These are phyloP conservation scores for Andrena minutula DNA, from an alignment of 2,888 invertebrate genomes.

Conservation along the genomic window DNA sequence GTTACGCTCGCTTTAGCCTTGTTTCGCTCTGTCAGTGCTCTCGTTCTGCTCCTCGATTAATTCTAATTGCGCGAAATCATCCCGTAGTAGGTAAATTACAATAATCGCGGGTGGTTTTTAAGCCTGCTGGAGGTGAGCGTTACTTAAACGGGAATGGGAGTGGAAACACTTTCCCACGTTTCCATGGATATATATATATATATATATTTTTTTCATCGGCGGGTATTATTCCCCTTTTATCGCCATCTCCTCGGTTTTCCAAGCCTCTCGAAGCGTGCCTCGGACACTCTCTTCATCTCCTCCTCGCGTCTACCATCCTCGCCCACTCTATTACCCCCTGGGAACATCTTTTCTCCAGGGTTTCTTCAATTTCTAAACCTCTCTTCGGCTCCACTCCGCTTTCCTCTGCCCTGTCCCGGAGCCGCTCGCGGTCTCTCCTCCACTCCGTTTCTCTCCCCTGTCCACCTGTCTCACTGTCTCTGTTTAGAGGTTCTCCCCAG, in stretches of 20 bases:
- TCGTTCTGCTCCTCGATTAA: not conserved
- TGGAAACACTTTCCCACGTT: not conserved
- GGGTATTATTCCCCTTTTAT: constrained; percentile 18
- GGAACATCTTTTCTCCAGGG: constrained; percentile 11
- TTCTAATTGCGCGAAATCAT: constrained; percentile 4
- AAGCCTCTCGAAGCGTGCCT: constrained; percentile 16
- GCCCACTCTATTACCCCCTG: constrained; percentile 42
- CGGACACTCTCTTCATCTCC: constrained; percentile 20
- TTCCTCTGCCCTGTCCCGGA: constrained; percentile 32
- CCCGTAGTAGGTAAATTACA: not conserved
- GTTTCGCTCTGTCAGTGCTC: not conserved
- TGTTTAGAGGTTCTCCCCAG: constrained; percentile 10
- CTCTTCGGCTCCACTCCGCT: constrained; percentile 7
- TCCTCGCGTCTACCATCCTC: constrained; percentile 1
- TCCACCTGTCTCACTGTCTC: not conserved
- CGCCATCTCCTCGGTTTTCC: constrained; percentile 25
- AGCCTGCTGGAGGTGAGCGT: not conserved
- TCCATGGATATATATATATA: constrained; percentile 9
- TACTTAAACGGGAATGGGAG: not conserved
- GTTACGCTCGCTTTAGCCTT: constrained; percentile 23
- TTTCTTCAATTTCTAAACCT: constrained; percentile 62
- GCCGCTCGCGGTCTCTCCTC: constrained; percentile 10
- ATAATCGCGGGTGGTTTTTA: not conserved
- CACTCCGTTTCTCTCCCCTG: constrained; percentile 12
- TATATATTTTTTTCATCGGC: constrained; percentile 27